Evolutionary conservation across 2,113 vertebrate genomes (phyloP).

Genomic region (Campylomormyrus tamandua): DNA sequence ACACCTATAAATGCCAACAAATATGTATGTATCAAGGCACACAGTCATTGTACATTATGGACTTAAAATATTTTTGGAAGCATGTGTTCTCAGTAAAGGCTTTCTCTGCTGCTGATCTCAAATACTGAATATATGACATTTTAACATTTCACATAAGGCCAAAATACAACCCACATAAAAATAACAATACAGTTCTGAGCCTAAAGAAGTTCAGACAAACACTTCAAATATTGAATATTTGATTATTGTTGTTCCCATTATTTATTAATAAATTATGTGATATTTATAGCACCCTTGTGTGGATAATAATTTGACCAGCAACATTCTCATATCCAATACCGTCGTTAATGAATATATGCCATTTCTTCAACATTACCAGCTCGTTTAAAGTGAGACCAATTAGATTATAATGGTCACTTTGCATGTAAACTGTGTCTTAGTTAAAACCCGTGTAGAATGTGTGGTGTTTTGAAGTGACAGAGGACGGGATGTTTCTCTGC

Average conservation of each 20-base stretch:
- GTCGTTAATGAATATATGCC: background rate
- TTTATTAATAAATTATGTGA: background rate
- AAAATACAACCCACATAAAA: background rate
- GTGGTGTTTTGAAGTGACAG: background rate
- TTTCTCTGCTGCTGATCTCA: background rate
- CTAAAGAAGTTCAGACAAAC: background rate
- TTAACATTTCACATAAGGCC: background rate
- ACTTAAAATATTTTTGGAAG: background rate
- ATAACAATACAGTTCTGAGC: background rate
- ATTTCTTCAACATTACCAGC: background rate
- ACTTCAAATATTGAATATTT: background rate
- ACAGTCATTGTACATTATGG: background rate
- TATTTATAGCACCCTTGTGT: background rate
- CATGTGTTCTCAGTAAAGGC: background rate
- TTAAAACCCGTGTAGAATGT: background rate
- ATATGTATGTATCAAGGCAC: background rate
- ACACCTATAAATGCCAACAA: constrained; percentile 3
- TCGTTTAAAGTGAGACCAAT: background rate
- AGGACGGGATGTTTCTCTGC: background rate
- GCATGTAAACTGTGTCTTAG: background rate
- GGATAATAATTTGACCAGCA: background rate
- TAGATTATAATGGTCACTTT: background rate
- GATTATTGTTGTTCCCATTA: background rate
- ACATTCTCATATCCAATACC: background rate
- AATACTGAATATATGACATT: too few species aligned